phyloP scores from a whole-genome alignment of 2,888 invertebrate genomes.

The Tetramorium bicarinatum region DNA sequence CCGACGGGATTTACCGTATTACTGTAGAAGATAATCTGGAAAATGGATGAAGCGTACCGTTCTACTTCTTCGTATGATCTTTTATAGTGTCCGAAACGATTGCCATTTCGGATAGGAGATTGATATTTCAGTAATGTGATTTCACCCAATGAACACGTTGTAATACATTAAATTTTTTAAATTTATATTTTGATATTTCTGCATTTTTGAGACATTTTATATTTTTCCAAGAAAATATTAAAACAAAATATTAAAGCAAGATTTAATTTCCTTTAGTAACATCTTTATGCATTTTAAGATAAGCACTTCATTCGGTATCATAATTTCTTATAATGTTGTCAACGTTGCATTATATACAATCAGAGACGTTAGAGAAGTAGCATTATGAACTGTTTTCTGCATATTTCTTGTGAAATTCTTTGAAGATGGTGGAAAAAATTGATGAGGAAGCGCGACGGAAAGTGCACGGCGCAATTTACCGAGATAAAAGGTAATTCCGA shows the following conservation, averaged over 20 bases:
- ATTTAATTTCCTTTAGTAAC: background rate
- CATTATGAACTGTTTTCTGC: conserved; percentile 19
- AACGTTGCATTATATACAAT: background rate
- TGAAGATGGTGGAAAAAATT: conserved; percentile 26
- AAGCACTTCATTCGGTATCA: background rate
- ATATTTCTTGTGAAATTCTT: conserved; percentile 44
- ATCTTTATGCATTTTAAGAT: background rate
- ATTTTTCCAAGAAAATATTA: background rate
- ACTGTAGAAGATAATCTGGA: conserved; percentile 47
- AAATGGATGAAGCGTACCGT: conserved; percentile 64
- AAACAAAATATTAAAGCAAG: background rate
- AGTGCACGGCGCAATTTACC: conserved; percentile 68
- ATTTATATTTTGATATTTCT: background rate
- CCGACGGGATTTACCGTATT: conserved; percentile 59
- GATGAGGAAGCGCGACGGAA: conserved; percentile 56
- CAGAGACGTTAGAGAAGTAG: background rate
- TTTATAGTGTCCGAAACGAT: background rate
- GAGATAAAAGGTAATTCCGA: conserved; percentile 77
- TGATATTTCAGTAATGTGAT: background rate
- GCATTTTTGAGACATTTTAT: background rate
- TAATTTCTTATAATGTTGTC: background rate
- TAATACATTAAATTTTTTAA: background rate
- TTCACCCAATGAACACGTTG: background rate
- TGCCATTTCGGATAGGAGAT: background rate
- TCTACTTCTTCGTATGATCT: conserved; percentile 4